phyloP scores from a whole-genome alignment of 2,888 invertebrate genomes.

The Calephelis perditalis region DNA sequence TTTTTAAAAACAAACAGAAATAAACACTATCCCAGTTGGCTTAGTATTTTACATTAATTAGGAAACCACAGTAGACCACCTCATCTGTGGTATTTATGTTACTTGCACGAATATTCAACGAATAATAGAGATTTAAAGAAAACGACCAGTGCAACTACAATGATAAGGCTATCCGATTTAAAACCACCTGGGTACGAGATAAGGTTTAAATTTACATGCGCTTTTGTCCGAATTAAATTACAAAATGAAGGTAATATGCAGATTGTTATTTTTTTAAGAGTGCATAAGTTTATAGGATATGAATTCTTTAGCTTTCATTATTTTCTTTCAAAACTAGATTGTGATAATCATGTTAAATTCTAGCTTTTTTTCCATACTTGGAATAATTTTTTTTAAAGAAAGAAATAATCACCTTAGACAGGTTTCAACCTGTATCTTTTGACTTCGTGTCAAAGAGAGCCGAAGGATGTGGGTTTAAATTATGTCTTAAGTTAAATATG shows the following conservation, averaged over 20 bases:
- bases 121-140: conserved; percentile 13
- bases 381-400: too few relatives aligned
- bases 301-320: not conserved
- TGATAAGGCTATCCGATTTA: conserved; percentile 3
- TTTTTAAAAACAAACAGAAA: too few relatives aligned
- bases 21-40: conserved; percentile 10
- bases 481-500: too few relatives aligned
- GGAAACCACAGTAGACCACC: conserved; percentile 10
- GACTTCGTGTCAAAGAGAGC: too few relatives aligned
- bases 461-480: too few relatives aligned
- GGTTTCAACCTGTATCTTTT: too few relatives aligned
- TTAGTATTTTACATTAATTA: conserved; percentile 16
- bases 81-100: conserved; percentile 5
- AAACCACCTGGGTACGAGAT: not conserved
- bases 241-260: conserved; percentile 12
- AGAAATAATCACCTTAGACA: too few relatives aligned
- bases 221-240: conserved; percentile 4
- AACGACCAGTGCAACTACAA: conserved; percentile 2
- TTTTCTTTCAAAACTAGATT: too few relatives aligned
- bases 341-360: too few relatives aligned
- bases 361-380: too few relatives aligned
- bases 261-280: conserved; percentile 2
- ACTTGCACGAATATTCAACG: conserved; percentile 7
- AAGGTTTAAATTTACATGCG: conserved; percentile 10
- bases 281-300: not conserved